These are phyloP conservation scores for Parelbella ahira DNA, from an alignment of 2,888 invertebrate genomes.

Conservation along the genomic window DNA sequence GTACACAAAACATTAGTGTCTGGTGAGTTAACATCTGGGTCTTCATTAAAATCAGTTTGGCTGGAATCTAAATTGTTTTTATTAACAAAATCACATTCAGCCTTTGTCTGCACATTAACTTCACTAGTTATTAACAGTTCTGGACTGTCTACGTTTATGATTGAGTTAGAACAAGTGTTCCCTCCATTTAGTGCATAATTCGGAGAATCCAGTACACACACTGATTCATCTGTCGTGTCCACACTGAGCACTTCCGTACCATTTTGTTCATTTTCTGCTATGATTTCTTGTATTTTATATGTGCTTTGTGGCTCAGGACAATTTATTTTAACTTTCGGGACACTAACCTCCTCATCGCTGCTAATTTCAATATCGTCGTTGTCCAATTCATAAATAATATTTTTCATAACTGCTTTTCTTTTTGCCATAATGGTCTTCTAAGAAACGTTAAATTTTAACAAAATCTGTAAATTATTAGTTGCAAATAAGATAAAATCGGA, in stretches of 20 bases:
- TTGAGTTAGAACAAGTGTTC: slow-evolving; percentile 47
- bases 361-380: slow-evolving; percentile 70
- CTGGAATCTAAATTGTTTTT: slow-evolving; percentile 29
- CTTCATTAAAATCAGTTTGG: slow-evolving; percentile 53
- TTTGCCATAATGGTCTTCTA: slow-evolving; percentile 55
- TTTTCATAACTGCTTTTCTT: slow-evolving; percentile 64
- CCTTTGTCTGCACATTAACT: slow-evolving; percentile 24
- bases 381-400: slow-evolving; percentile 76
- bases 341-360: slow-evolving; percentile 65
- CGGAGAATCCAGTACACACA: slow-evolving; percentile 33
- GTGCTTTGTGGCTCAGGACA: slow-evolving; percentile 35
- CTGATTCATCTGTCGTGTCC: slow-evolving; percentile 41
- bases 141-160: slow-evolving; percentile 4
- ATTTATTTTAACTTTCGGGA: slow-evolving; percentile 46
- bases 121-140: slow-evolving; percentile 24
- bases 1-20: slow-evolving; percentile 53
- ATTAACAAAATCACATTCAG: slow-evolving; percentile 35
- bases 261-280: slow-evolving; percentile 35
- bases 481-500: slow-evolving; percentile 1
- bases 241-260: slow-evolving; percentile 39
- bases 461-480: background rate
- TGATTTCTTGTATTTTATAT: slow-evolving; percentile 32
- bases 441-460: slow-evolving; percentile 23
- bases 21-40: slow-evolving; percentile 60
- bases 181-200: slow-evolving; percentile 56